Base-by-base conservation (phyloP, 2,888 invertebrate genomes). In the Zele albiditarsus region DNA sequence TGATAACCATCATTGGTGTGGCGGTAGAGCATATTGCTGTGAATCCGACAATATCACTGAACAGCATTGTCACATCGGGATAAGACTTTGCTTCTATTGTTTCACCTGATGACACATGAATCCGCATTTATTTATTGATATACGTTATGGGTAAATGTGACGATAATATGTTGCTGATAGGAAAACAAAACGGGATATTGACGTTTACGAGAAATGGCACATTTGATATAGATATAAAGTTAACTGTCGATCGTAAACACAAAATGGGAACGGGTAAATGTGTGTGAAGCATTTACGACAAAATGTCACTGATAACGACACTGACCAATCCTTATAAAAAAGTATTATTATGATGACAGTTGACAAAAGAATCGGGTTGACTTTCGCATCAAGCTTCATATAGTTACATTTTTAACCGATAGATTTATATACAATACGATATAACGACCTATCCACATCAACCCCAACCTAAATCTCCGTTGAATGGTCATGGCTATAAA, bases 31-130 rank as follows among this genome's bases (percentile, higher is more conserved):
- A 98, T 85, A 98, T 98, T 46, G 97, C 96, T 0, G 98, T 98
- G 89, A 98, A 98, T 25, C 98, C 98, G 0, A 98, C 98, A 73
- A 98, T 97, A 86, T 98, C 98, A 84, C 97, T 97, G 90, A 98
- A 98, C 65, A 98, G 91, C 95, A 98, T 97, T 1, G 98, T 97
- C 71, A 98, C 98, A 89, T 97, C 94, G 81, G 97, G 95, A 88
- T 97, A 96, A 63, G 95, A 97, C 89, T 97, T 96, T 0, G 98
- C 97, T 89, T 97, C 97, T 74, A 98, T 97, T 71, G 94, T 93
- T 88, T 97, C 95, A 77, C 97, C 96, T 95, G 83, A 10, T n/a
- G 25, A 23, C 63, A 38, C 38, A 63, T 20, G 1, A 53, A 53
- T 20, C 20, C 20, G 20, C 20, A 53, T 4, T 53, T 53, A 53